These are phyloP conservation scores for Drosophila littoralis DNA, from an alignment of 1,140 invertebrate species.

Conservation along the genomic window DNA sequence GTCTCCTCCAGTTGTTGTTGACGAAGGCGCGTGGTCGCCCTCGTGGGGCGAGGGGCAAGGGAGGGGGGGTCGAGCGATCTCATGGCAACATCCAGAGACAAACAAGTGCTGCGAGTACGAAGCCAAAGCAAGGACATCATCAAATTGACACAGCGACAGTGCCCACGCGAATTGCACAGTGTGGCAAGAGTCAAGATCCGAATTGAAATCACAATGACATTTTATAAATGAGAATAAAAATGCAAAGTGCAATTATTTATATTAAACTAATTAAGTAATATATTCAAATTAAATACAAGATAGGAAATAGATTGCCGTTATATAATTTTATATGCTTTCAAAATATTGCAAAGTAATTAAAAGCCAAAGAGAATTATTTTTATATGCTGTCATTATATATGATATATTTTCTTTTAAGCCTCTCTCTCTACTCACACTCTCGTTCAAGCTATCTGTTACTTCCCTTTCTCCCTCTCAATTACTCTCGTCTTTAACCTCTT, in stretches of 20 bases:
- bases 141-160: slow-evolving; percentile 64
- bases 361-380: too few species aligned
- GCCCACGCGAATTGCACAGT: slow-evolving; percentile 30
- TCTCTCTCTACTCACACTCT: too few species aligned
- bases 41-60: not conserved
- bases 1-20: slow-evolving; percentile 12
- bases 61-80: slow-evolving; percentile 1
- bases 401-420: too few species aligned
- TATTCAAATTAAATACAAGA: too few species aligned
- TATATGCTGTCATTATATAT: too few species aligned
- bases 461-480: too few species aligned
- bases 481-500: too few species aligned
- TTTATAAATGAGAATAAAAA: not conserved
- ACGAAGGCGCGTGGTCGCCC: not conserved
- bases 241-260: not conserved
- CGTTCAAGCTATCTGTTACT: too few species aligned
- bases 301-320: too few species aligned
- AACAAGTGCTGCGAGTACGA: slow-evolving; percentile 19
- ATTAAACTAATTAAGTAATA: too few species aligned
- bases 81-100: slow-evolving; percentile 13
- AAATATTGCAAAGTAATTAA: too few species aligned
- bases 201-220: not conserved
- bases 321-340: too few species aligned
- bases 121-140: slow-evolving; percentile 67
- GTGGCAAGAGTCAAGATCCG: not conserved